phyloP scores from a whole-genome alignment of 2,888 invertebrate genomes.

The Notocelia uddmanniana region DNA sequence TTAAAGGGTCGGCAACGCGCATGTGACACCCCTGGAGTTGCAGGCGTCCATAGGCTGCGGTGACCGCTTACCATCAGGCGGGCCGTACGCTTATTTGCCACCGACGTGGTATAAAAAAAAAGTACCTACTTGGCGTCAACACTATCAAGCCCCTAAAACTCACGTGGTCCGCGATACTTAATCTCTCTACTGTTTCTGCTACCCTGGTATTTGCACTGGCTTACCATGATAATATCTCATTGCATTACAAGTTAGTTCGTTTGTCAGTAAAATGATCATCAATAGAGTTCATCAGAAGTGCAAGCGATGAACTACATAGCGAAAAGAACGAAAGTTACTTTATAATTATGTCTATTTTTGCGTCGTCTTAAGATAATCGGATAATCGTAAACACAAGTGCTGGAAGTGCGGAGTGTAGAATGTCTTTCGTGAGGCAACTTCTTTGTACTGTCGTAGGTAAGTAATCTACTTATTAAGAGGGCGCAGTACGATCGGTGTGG shows the following conservation, averaged over 20 bases:
- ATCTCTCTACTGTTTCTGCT: background rate
- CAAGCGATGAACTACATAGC: background rate
- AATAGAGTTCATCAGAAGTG: background rate
- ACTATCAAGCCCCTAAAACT: background rate
- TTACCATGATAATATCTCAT: background rate
- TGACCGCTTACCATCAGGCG: too few relatives aligned
- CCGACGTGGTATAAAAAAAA: too few relatives aligned
- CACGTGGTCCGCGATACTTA: background rate
- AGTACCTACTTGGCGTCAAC: background rate
- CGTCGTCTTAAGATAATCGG: background rate
- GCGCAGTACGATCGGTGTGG: too few relatives aligned
- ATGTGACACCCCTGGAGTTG: too few relatives aligned
- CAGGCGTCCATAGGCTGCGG: too few relatives aligned
- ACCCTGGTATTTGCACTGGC: conserved; percentile 8
- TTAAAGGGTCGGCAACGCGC: too few relatives aligned
- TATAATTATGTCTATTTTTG: background rate
- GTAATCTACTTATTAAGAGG: too few relatives aligned
- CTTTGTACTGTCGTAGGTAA: conserved; percentile 14
- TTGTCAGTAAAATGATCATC: background rate
- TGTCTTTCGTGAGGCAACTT: conserved; percentile 12
- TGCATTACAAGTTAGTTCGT: too few relatives aligned
- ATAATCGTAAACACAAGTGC: background rate
- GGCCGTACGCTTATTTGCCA: too few relatives aligned
- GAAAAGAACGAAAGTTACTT: background rate
- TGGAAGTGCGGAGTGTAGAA: background rate